Evolutionary conservation across 2,888 invertebrate species (phyloP), one percentile per base, ranked within the genome.

Genomic region (Leucophora obtusa): DNA sequence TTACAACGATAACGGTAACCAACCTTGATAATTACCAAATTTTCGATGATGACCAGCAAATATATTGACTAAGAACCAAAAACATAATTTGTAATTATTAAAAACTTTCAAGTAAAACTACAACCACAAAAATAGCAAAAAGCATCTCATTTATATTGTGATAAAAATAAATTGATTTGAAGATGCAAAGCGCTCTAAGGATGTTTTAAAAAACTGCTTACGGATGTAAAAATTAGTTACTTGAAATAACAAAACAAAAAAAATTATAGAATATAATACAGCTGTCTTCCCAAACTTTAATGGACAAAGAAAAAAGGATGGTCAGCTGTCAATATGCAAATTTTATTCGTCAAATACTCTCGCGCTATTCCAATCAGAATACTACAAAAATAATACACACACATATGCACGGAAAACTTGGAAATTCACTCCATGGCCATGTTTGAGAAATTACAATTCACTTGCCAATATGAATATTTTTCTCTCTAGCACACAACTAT

Each of bases 381-480:
- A 11, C 11, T 11, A 11, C 11, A 38, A 38, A 10, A 38, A 10
- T 10, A 1, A 38, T 4, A 38, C 14, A 38, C 38, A 38, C 38
- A 38, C 28, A 28, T 21, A 21, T 21, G 4, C 4, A 3, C 21
- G 21, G 21, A 21, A 35, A 35, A 35, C 38, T 38, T 38, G 38
- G 11, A 38, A 38, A 38, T 38, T 11, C 38, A 38, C 11, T 11
- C 11, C 7, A 4, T 35, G 35, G 35, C 2, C 7, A 7, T 7
- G 35, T 35, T 5, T 35, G 35, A 35, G 35, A 35, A 35, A 38
- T 11, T 38, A 38, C 14, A 38, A 38, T 38, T 38, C 38, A 38
- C 38, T 38, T 38, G 81, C 69, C 76, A 81, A 59, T 73, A 77
- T 18, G 54, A 58, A 60, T 70, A 43, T 69, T 62, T 62, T 50